phyloP scores from a whole-genome alignment of 2,113 vertebrate genomes.

The Notarius quadriscutis region DNA sequence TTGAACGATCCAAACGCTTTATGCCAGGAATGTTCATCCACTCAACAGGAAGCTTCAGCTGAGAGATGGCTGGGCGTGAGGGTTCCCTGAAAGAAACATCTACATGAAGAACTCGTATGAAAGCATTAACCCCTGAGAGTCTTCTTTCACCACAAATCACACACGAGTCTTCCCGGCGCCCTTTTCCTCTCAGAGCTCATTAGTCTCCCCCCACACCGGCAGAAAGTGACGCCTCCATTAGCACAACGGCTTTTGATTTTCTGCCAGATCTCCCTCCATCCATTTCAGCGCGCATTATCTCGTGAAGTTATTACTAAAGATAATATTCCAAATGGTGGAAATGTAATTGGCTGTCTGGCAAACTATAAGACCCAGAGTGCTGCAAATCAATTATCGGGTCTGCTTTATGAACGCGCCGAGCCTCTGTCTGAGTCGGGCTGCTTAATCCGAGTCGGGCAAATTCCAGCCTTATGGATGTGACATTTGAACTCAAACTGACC shows the following conservation, averaged over 20 bases:
- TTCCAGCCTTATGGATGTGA: slow-evolving; percentile 5
- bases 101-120: not conserved
- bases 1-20: not conserved
- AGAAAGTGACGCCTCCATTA: slow-evolving; percentile 11
- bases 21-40: not conserved
- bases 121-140: slow-evolving; percentile 19
- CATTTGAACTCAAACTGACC: not conserved
- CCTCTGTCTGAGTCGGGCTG: not conserved
- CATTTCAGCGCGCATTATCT: slow-evolving; percentile 50
- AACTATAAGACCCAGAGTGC: slow-evolving; percentile 11
- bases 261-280: slow-evolving; percentile 37
- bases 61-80: not conserved
- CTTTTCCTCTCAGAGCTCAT: not conserved
- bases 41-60: slow-evolving; percentile 6
- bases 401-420: not conserved
- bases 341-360: slow-evolving; percentile 17
- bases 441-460: not conserved
- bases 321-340: slow-evolving; percentile 41
- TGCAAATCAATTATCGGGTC: slow-evolving; percentile 24
- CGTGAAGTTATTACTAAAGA: slow-evolving; percentile 50
- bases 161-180: not conserved
- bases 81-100: not conserved
- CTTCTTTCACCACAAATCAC: not conserved
- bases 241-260: slow-evolving; percentile 29
- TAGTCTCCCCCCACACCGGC: not conserved